A percentile compares a stretch with the other conserved stretches of the same genome.
phyloP scores from a whole-genome alignment of 2,113 vertebrate genomes.

The Notiomystis cincta region DNA sequence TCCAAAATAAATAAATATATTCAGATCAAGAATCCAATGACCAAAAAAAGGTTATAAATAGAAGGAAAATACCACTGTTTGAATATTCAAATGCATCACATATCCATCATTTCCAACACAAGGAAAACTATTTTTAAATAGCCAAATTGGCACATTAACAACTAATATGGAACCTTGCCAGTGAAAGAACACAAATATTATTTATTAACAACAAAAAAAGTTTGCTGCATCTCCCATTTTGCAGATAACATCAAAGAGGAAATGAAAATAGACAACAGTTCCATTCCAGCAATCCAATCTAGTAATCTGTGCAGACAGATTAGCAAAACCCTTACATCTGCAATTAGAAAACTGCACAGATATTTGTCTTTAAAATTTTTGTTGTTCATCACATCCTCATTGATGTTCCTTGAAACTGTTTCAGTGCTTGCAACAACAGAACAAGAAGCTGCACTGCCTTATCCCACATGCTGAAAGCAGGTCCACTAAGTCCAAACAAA shows the following conservation, averaged over 20 bases:
- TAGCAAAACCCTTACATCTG: background rate
- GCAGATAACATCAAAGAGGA: background rate
- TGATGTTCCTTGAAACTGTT: background rate
- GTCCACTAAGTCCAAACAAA: background rate
- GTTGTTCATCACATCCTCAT: background rate
- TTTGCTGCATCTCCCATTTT: background rate
- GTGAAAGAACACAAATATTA: background rate
- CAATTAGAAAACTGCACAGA: background rate
- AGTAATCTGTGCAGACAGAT: background rate
- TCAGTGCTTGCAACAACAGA: background rate
- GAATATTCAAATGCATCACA: background rate
- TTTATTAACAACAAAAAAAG: background rate
- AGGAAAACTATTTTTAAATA: slow-evolving; percentile 2
- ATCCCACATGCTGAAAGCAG: background rate
- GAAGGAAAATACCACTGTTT: background rate
- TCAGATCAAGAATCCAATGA: slow-evolving; percentile 41
- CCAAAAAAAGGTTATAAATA: slow-evolving; percentile 50
- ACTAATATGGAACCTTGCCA: background rate
- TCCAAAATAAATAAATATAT: slow-evolving; percentile 69
- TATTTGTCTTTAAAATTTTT: background rate
- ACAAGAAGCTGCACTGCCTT: background rate
- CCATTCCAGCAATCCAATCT: background rate
- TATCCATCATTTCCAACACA: background rate
- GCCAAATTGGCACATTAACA: background rate
- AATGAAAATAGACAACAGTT: background rate